Evolutionary conservation across 2,888 invertebrate genomes (phyloP).

Genomic region (Drepana falcataria): DNA sequence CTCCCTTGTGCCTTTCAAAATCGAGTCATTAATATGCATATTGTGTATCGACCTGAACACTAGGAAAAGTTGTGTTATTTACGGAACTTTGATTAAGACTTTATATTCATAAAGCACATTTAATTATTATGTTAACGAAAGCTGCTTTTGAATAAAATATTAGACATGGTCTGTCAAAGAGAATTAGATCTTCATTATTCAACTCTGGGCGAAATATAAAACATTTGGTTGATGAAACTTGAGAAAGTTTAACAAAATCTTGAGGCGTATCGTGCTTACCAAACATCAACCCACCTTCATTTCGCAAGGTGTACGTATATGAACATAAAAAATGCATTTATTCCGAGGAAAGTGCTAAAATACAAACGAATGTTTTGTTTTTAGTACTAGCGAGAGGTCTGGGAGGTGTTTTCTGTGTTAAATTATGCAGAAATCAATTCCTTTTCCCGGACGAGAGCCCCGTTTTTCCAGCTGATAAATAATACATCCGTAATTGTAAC

Average conservation of each 20-base stretch:
- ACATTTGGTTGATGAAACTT: constrained; percentile 36
- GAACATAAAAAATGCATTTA: constrained; percentile 60
- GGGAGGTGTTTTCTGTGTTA: constrained; percentile 69
- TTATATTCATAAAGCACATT: constrained; percentile 76
- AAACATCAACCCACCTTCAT: constrained; percentile 29
- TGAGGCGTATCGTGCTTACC: constrained; percentile 5
- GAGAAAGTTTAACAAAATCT: constrained; percentile 18
- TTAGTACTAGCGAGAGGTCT: constrained; percentile 61
- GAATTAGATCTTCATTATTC: constrained; percentile 61
- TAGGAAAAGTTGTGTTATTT: constrained; percentile 69
- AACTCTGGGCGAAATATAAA: constrained; percentile 31
- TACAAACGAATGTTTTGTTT: constrained; percentile 73
- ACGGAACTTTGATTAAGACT: constrained; percentile 66
- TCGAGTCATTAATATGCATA: constrained; percentile 64
- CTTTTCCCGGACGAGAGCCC: constrained; percentile 57
- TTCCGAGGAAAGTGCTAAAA: constrained; percentile 65
- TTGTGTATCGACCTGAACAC: constrained; percentile 66
- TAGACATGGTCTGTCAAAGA: constrained; percentile 65
- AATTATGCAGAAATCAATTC: constrained; percentile 79
- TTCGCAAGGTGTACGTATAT: constrained; percentile 31
- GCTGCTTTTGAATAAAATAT: constrained; percentile 76
- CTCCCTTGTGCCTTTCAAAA: constrained; percentile 28
- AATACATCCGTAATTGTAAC: constrained; percentile 73
- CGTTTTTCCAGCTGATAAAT: constrained; percentile 62
- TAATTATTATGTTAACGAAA: constrained; percentile 78